Conservation (phyloP, 2,888 invertebrate species). For the Clepsis dumicolana region DNA sequence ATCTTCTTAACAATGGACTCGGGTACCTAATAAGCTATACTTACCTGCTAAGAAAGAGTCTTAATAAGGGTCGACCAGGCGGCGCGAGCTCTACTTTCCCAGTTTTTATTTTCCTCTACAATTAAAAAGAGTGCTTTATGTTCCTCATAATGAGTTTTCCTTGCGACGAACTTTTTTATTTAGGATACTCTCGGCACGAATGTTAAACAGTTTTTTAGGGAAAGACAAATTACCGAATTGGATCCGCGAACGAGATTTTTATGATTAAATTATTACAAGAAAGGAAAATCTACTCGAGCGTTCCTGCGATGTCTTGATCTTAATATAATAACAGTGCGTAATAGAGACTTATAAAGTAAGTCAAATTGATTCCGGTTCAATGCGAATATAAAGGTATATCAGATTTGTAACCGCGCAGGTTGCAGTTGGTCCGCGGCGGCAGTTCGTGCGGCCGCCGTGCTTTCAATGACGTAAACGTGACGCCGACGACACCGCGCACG, state of each 20-base stretch:
- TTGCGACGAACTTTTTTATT: slow-evolving; percentile 34
- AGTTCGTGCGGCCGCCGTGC: slow-evolving; percentile 94
- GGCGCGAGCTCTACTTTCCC: slow-evolving; percentile 12
- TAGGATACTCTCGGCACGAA: slow-evolving; percentile 14
- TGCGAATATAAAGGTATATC: background rate
- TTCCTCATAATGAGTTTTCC: slow-evolving; percentile 45
- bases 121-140: slow-evolving; percentile 46
- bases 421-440: slow-evolving; percentile 97
- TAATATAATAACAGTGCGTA: background rate
- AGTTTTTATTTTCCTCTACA: slow-evolving; percentile 40
- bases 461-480: slow-evolving; percentile 88
- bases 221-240: slow-evolving; percentile 24
- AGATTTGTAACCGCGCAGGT: slow-evolving; percentile 96
- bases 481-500: background rate
- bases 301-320: background rate
- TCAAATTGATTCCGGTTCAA: no score
- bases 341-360: background rate
- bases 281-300: background rate
- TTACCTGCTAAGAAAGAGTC: slow-evolving; percentile 21
- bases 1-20: background rate
- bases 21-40: no score
- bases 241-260: slow-evolving; percentile 20
- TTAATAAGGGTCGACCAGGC: slow-evolving; percentile 26
- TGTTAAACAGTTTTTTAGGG: slow-evolving; percentile 17
- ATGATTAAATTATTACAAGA: slow-evolving; percentile 9